These are phyloP conservation scores for Drosophila leonis DNA, from an alignment of 2,888 invertebrate species.

Conservation along the genomic window DNA sequence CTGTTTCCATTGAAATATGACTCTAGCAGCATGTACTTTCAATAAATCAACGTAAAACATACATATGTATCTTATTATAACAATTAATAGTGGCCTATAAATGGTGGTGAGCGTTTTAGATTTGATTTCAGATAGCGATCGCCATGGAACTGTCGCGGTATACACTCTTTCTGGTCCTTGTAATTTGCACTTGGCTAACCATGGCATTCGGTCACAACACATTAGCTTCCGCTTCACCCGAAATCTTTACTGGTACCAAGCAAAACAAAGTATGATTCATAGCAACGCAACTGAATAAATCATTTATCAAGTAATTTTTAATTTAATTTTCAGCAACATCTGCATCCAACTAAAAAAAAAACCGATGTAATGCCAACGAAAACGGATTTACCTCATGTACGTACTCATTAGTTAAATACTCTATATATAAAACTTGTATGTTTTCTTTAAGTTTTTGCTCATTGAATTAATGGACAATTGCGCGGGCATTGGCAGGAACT, in stretches of 20 bases:
- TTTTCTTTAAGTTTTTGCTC: background rate
- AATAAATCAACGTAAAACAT: background rate
- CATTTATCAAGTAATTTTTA: too few species aligned
- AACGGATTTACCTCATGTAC: background rate
- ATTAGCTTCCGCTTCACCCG: background rate
- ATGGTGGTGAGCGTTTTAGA: background rate
- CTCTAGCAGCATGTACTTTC: background rate
- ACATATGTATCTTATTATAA: background rate
- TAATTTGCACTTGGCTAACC: background rate
- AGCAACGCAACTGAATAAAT: too few species aligned
- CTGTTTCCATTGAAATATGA: background rate
- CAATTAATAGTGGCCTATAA: background rate
- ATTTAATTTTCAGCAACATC: background rate
- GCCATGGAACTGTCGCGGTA: background rate
- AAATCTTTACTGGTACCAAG: background rate
- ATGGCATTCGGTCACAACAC: background rate
- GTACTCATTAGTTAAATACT: background rate
- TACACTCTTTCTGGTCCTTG: background rate
- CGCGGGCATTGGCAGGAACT: background rate
- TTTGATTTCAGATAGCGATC: background rate
- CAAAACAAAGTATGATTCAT: background rate
- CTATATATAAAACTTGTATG: background rate
- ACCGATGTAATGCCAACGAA: background rate
- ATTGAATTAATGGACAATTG: constrained; percentile 14
- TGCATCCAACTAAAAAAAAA: background rate